phyloP scores from a whole-genome alignment of 2,888 invertebrate species.

The Heliconius cydno region DNA sequence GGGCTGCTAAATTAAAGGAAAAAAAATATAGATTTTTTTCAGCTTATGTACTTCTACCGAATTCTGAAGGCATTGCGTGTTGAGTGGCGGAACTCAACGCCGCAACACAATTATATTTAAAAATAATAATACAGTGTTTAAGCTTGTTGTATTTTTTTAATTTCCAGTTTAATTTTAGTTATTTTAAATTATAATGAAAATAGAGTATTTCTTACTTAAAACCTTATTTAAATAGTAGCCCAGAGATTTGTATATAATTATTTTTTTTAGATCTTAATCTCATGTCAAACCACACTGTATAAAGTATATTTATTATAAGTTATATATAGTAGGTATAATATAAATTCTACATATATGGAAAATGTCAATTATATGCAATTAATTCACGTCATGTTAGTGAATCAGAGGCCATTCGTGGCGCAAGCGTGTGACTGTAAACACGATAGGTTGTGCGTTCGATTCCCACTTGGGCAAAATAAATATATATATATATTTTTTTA shows the following conservation, averaged over 20 bases:
- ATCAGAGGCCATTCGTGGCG: neutral
- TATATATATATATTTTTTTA: neutral
- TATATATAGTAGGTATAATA: neutral
- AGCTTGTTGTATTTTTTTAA: too few species aligned
- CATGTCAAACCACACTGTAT: neutral
- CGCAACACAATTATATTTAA: too few species aligned
- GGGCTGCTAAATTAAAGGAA: neutral
- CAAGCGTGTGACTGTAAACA: neutral
- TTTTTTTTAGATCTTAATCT: neutral
- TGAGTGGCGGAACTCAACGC: too few species aligned
- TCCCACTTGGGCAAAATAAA: neutral
- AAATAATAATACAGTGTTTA: too few species aligned
- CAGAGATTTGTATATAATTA: too few species aligned
- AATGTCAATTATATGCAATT: conserved; percentile 7
- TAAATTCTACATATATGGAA: neutral
- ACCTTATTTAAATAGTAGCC: neutral
- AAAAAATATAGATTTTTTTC: too few species aligned
- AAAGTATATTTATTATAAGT: neutral
- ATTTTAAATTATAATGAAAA: neutral
- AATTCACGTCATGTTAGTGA: neutral
- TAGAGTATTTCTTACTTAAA: neutral
- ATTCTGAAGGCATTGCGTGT: too few species aligned
- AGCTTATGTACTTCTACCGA: too few species aligned
- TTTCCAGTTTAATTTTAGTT: too few species aligned
- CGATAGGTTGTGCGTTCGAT: neutral